Evolutionary conservation across 2,113 vertebrate species (phyloP).

Genomic region (Triplophysa dalaica): DNA sequence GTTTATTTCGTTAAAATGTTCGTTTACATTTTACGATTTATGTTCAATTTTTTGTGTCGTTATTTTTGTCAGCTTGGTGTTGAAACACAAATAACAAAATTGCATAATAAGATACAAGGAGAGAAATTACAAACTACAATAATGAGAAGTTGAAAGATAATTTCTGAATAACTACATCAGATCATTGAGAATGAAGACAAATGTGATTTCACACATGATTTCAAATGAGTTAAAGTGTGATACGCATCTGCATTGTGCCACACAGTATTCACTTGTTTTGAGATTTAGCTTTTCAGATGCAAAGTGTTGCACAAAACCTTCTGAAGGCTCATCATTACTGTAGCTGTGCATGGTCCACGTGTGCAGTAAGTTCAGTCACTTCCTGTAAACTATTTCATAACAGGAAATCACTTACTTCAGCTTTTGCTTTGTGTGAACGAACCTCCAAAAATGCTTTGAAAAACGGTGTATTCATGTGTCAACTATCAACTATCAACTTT

Average conservation of each 20-base stretch:
- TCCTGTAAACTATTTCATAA: conserved; percentile 58
- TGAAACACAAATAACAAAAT: too few species aligned
- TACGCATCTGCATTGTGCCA: not conserved
- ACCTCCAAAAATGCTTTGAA: not conserved
- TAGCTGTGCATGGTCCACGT: conserved; percentile 41
- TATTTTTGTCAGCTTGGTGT: too few species aligned
- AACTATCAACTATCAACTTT: too few species aligned
- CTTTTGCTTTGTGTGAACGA: not conserved
- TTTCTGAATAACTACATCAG: not conserved
- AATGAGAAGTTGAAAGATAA: not conserved
- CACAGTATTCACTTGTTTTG: not conserved
- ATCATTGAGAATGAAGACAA: not conserved
- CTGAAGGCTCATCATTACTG: not conserved
- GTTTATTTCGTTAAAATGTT: too few species aligned
- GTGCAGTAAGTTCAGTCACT: conserved; percentile 59
- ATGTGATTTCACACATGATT: not conserved
- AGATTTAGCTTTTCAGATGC: too few species aligned
- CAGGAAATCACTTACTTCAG: conserved; percentile 63
- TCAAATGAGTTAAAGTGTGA: not conserved
- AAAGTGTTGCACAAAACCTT: not conserved
- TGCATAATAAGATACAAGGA: too few species aligned
- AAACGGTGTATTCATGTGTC: too few species aligned
- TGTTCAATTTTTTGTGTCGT: too few species aligned
- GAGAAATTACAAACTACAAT: not conserved
- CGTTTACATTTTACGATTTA: too few species aligned